phyloP scores from a whole-genome alignment of 2,888 invertebrate species.

The Sthenelais limicola region DNA sequence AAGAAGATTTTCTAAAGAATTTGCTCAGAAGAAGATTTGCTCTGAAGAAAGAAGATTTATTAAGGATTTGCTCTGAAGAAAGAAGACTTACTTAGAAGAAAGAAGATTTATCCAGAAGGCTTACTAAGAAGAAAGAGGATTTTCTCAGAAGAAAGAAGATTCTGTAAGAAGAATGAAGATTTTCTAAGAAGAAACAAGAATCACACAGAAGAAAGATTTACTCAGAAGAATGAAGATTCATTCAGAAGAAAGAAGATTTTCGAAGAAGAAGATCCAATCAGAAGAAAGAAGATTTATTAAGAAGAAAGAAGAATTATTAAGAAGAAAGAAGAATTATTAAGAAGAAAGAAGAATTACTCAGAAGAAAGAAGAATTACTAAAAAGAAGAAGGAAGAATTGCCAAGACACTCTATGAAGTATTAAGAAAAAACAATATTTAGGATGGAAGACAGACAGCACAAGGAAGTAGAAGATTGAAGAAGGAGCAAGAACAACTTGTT shows the following conservation, averaged over 20 bases:
- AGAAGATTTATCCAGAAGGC: not conserved
- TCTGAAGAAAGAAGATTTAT: conserved; percentile 22
- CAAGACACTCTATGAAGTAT: too few species aligned
- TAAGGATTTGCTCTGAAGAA: too few species aligned
- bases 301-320: not conserved
- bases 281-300: not conserved
- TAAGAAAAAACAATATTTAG: too few species aligned
- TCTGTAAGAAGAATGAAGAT: too few species aligned
- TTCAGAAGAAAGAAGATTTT: conserved; percentile 9
- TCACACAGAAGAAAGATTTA: not conserved
- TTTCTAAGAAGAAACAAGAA: not conserved
- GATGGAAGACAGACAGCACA: not conserved
- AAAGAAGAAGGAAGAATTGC: conserved; percentile 1
- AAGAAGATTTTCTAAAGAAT: too few species aligned
- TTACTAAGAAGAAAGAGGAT: not conserved
- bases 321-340: not conserved
- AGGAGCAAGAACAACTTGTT: not conserved
- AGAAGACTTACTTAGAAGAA: not conserved
- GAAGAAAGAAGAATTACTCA: conserved; percentile 5
- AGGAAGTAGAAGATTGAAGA: not conserved
- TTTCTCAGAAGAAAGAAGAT: not conserved
- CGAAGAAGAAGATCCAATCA: not conserved
- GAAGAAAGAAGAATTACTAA: not conserved
- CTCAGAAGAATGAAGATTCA: not conserved
- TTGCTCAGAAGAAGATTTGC: too few species aligned